phyloP scores from a whole-genome alignment of 2,888 invertebrate genomes.

The Strigamia crassipes region DNA sequence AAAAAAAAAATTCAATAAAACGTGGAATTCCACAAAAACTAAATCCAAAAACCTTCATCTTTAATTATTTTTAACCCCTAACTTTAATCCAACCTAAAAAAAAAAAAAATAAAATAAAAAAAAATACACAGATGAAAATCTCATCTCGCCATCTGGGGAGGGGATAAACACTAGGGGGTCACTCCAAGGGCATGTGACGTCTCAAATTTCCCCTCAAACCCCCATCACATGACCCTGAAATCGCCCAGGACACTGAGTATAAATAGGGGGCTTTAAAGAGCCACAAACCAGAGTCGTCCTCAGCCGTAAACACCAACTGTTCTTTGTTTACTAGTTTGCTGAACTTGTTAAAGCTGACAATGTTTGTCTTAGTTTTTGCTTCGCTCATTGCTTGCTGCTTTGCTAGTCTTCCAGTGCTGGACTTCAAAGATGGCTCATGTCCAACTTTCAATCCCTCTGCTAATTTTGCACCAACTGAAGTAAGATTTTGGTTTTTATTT shows the following conservation, averaged over 20 bases:
- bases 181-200: constrained; percentile 4
- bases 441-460: background rate
- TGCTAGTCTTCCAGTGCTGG: background rate
- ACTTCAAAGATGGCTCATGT: background rate
- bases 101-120: too few relatives aligned
- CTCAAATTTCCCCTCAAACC: background rate
- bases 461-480: background rate
- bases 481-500: background rate
- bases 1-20: too few relatives aligned
- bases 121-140: background rate
- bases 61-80: too few relatives aligned
- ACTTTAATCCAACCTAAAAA: too few relatives aligned
- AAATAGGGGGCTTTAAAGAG: background rate
- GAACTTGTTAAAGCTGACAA: background rate
- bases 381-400: background rate
- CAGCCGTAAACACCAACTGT: background rate
- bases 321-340: background rate
- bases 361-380: constrained; percentile 1
- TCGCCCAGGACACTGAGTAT: background rate
- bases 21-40: too few relatives aligned
- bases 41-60: too few relatives aligned
- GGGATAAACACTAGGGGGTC: background rate
- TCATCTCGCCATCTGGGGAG: background rate
- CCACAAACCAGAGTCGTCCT: background rate
- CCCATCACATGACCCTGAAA: constrained; percentile 1